Evolutionary conservation across 2,797 vertebrate genomes (phyloP).

Genomic region (Acridotheres tristis): DNA sequence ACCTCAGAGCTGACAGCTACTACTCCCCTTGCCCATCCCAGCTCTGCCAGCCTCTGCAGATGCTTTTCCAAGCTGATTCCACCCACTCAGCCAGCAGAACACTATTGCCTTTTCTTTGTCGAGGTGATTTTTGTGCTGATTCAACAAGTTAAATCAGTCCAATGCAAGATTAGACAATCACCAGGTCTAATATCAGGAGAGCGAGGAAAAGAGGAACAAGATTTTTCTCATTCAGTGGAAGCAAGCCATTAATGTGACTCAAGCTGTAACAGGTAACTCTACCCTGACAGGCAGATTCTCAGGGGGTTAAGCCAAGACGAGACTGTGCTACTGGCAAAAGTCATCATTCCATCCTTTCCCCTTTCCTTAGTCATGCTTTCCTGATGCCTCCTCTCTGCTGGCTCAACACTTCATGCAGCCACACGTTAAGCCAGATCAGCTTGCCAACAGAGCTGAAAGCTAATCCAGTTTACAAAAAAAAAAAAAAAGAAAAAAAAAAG

Average conservation of each 20-base stretch:
- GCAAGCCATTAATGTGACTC: neutral
- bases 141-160: neutral
- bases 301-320: neutral
- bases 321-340: conserved; percentile 10
- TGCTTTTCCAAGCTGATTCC: neutral
- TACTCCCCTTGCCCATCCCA: neutral
- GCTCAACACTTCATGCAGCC: neutral
- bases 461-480: neutral
- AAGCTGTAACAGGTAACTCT: conserved; percentile 28
- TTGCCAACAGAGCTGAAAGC: conserved; percentile 38
- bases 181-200: neutral
- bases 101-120: neutral
- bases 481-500: neutral
- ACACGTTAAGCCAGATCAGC: neutral
- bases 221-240: neutral
- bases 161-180: neutral
- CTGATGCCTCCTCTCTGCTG: conserved; percentile 4
- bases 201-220: neutral
- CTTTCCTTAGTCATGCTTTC: conserved; percentile 58
- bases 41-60: neutral
- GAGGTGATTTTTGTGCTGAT: neutral
- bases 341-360: neutral
- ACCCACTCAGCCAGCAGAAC: neutral
- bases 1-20: neutral
- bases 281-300: neutral